Evolutionary conservation across 2,888 invertebrate genomes (phyloP), one percentile per base, ranked within the genome.

Genomic region (Agrilus biguttatus): DNA sequence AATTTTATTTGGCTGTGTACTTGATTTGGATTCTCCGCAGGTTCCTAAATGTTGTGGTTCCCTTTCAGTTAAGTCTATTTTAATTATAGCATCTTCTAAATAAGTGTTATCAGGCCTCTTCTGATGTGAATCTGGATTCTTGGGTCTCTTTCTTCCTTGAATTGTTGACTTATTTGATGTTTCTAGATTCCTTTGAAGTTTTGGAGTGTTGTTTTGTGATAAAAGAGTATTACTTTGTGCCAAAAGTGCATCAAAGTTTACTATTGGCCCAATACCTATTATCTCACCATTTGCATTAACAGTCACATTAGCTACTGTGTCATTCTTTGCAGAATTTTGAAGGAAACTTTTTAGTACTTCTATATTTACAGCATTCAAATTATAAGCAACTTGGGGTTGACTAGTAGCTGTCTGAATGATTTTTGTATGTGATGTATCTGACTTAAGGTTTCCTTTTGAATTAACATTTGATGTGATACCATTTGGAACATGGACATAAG

Each of bases 251-350:
- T 59, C 60, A 23, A 62, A 53, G 45, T 60, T 59, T 10, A 59
- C 56, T 43, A 58, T 49, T 14, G 60, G 59, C 4, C 59, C 52
- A 35, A 62, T 59, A 42, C 62, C 61, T 14, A 63, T 55, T 34
- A 64, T 60, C 49, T 64, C 64, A 2, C 63, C 62, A 44, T 60
- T 62, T 2, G 61, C 54, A 49, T 62, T 62, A 0, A 64, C 60
- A 6, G 61, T 55, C 8, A 63, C 57, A 45, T 62, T 62, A 44
- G 56, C 58, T 13, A 62, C 47, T 17, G 57, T 47, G 37, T 59
- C 56, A 10, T 28, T 28, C 10, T 28, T 28, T 28, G 28, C 28
- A 10, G 28, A 28, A 28, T 28, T 28, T 6, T 36, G 39, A 17
- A 45, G 48, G 8, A 43, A 40, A 14, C 39, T 45, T 49, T 61